Base-by-base conservation (phyloP, 2,113 vertebrate genomes). In the Fukomys damarensis region DNA sequence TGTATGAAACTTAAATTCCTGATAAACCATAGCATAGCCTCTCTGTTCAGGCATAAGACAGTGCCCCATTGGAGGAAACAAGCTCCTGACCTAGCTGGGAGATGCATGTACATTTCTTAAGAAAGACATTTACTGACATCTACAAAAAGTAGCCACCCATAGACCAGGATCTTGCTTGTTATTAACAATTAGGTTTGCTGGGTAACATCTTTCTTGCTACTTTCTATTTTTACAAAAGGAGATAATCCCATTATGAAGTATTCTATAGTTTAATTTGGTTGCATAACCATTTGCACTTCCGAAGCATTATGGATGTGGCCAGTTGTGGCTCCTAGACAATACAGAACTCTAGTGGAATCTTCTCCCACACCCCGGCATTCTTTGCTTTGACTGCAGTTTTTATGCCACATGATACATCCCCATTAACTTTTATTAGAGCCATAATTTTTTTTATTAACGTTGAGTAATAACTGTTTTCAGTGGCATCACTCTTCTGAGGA, bases 391-490 rank as follows among this genome's bases (percentile, higher is more conserved):
- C 83, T 90, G 76, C 63, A 88, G 14, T 91, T 97, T 98, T 97
- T 58, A 97, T 89, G n/a, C 81, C 91, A 96, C 38, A 87, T 68
- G 93, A 91, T 97, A 94, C 61, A 81, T 98, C 91, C 89, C 86
- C 96, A 97, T 98, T 98, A 95, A 93, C 66, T 98, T 98, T 98
- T 96, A 98, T 96, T 97, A 87, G 96, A 92, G 86, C 89, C 56
- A 95, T 97, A 88, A 91, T 97, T 97, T 97, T 97, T 98, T 98
- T 97, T 84, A 96, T 98, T 96, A 96, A 94, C 96, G 97, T 97
- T 54, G 96, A 98, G 49, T 96, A 86, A 95, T 98, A 97, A 95
- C 89, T 96, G 66, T 74, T 97, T 98, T 90, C 93, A 63, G 52
- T 84, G 61, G 54, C 68, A 80, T 95, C 43, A 14, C 58, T 97